These are phyloP conservation scores for Danio kyathit DNA, from an alignment of 2,797 vertebrate genomes.

Conservation along the genomic window DNA sequence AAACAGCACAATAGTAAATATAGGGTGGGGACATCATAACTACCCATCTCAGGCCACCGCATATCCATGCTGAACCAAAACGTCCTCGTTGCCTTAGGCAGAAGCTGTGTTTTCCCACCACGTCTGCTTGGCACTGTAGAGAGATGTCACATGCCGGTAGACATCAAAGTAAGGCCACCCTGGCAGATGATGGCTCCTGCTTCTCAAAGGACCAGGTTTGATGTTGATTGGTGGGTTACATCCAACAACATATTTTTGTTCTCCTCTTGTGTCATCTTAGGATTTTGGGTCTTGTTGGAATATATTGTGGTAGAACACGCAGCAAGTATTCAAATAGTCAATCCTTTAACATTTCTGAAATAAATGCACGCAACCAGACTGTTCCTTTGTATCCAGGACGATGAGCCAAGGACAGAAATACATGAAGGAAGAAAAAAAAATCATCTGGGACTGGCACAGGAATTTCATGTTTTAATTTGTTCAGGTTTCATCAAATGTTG, in stretches of 20 bases:
- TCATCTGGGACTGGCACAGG: slow-evolving; percentile 27
- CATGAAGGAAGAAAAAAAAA: slow-evolving; percentile 48
- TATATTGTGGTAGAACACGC: slow-evolving; percentile 61
- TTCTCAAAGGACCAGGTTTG: slow-evolving; percentile 46
- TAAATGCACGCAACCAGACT: slow-evolving; percentile 55
- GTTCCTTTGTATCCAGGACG: slow-evolving; percentile 47
- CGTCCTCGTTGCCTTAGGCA: slow-evolving; percentile 73
- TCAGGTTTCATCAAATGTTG: slow-evolving; percentile 47
- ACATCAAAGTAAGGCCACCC: slow-evolving; percentile 62
- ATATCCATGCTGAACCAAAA: slow-evolving; percentile 67
- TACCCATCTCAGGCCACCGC: slow-evolving; percentile 72
- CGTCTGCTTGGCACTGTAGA: slow-evolving; percentile 58
- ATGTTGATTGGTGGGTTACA: slow-evolving; percentile 57
- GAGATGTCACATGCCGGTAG: slow-evolving; percentile 62
- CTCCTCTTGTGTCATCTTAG: slow-evolving; percentile 15
- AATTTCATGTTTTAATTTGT: slow-evolving; percentile 21
- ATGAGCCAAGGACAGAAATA: slow-evolving; percentile 50
- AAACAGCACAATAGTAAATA: slow-evolving; percentile 74
- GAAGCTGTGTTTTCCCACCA: slow-evolving; percentile 66
- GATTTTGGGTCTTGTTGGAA: slow-evolving; percentile 30
- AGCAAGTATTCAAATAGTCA: slow-evolving; percentile 52
- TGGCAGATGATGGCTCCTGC: slow-evolving; percentile 39
- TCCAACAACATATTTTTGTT: slow-evolving; percentile 54
- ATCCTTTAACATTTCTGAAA: slow-evolving; percentile 61
- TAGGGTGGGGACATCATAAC: slow-evolving; percentile 73